Base-by-base conservation (phyloP, 2,797 vertebrate genomes). In the Anas bernieri region DNA sequence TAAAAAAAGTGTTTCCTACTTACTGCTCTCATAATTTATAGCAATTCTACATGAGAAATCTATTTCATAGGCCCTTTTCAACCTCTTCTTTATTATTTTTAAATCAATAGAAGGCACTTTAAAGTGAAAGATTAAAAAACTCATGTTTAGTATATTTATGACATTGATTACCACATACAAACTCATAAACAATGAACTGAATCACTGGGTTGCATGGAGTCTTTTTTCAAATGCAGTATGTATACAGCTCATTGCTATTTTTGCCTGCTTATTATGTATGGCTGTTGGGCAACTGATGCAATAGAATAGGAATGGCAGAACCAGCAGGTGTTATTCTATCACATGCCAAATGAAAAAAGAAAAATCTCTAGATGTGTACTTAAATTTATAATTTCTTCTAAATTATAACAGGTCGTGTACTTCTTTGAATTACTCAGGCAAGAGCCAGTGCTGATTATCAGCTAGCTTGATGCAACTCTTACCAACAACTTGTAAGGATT, bases 331-430 rank as follows among this genome's bases (percentile, higher is more conserved):
- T 67, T 68, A 91, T 70, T 78, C 59, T 74, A 35, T 56, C 17
- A 41, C 81, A 86, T 64, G 35, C 41, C 84, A 45, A 43, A 88
- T 94, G 70, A n/a, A 61, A 56, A 62, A 56, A 41, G 13, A 58
- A 48, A 46, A 46, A 59, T 70, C 37, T 17, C 2, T 73, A 90
- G 69, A 77, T 91, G 23, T 86, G 58, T 37, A 94, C 93, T 97
- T 88, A 86, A 91, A 94, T 50, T 62, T 69, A 21, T 39, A 81
- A 72, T 90, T 97, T 96, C 82, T 86, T 94, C 56, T 95, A 33
- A 59, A 63, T 66, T 74, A 95, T 76, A 85, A 94, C 88, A 97
- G 83, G 54, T 52, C 58, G 62, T 8, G 3, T 8, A 69, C 39
- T 92, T 93, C 50, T 95, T 76, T 90, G 62, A 95, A 77, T 83